phyloP scores from a whole-genome alignment of 2,888 invertebrate species.

The Eudasyphora cyanicolor region DNA sequence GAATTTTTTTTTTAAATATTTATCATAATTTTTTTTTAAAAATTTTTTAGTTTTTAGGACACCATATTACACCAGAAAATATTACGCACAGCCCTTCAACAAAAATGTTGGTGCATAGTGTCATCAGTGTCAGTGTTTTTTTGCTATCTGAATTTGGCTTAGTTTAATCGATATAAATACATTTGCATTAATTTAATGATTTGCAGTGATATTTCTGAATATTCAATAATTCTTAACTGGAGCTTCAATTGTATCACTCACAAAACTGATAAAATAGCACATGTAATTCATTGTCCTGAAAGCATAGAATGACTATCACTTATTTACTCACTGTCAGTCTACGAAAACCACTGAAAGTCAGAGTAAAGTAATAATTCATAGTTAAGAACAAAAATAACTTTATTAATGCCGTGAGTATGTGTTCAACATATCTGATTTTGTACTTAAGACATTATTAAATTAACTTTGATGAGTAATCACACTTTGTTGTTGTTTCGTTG shows the following conservation, averaged over 20 bases:
- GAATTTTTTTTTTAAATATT: no score
- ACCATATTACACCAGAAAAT: no score
- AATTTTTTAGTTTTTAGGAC: no score
- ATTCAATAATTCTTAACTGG: background rate
- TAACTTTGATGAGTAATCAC: constrained; percentile 61
- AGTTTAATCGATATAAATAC: background rate
- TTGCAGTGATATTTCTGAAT: background rate
- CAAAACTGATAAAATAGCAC: background rate
- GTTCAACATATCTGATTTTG: constrained; percentile 7
- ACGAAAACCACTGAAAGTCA: background rate
- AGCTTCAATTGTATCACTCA: background rate
- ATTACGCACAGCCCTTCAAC: no score
- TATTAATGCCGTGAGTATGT: constrained; percentile 4
- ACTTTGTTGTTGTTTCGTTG: constrained; percentile 11
- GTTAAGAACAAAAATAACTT: constrained; percentile 14
- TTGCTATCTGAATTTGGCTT: no score
- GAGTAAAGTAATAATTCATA: constrained; percentile 6
- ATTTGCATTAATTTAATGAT: background rate
- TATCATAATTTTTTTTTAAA: no score
- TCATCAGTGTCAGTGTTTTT: no score
- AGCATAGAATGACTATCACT: background rate
- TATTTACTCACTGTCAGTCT: background rate
- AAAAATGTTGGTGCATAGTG: no score
- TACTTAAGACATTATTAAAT: constrained; percentile 50
- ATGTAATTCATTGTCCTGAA: background rate